Evolutionary conservation across 2,797 vertebrate species (phyloP).

Genomic region (Lophotriccus pileatus): DNA sequence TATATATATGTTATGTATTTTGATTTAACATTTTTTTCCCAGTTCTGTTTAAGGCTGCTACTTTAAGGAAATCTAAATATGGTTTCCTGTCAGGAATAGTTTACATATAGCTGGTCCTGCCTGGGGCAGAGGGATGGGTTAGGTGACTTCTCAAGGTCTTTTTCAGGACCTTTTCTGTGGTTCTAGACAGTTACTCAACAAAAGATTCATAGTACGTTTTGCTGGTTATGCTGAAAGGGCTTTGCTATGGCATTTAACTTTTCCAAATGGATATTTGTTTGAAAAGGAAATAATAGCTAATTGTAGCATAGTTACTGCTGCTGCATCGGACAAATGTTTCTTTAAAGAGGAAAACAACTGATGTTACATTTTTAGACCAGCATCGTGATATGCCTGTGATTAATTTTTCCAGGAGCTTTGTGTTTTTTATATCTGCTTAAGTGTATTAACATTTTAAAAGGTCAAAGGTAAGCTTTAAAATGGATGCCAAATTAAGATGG

Average conservation of each 20-base stretch:
- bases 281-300: constrained; percentile 8
- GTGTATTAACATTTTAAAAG: constrained; percentile 66
- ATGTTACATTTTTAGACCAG: constrained; percentile 26
- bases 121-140: background rate
- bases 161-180: background rate
- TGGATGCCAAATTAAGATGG: constrained; percentile 63
- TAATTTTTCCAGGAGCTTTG: constrained; percentile 53
- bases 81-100: constrained; percentile 16
- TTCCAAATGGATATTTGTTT: background rate
- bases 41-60: background rate
- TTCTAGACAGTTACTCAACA: background rate
- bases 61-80: background rate
- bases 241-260: background rate
- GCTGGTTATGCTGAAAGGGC: background rate
- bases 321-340: background rate
- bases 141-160: background rate
- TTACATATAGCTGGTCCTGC: constrained; percentile 14
- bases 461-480: constrained; percentile 69
- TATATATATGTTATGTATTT: background rate
- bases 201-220: background rate
- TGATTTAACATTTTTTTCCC: background rate
- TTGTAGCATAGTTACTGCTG: background rate
- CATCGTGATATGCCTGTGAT: background rate
- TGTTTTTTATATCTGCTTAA: constrained; percentile 59
- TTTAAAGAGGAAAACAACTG: constrained; percentile 15